phyloP scores from a whole-genome alignment of 2,113 vertebrate genomes.

The Lucifuga dentata region DNA sequence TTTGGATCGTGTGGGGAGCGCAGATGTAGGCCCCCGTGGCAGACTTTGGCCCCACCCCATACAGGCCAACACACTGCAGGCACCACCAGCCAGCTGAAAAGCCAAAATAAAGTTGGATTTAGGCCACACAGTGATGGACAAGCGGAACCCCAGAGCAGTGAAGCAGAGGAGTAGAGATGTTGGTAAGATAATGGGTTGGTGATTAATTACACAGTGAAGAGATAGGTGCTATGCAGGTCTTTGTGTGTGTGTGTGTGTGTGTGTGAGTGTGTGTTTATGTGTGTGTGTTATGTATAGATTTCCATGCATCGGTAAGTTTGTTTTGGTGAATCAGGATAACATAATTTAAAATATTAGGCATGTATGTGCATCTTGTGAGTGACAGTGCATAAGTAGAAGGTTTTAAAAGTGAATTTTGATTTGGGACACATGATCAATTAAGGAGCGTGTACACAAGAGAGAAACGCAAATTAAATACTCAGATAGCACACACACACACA shows the following conservation, averaged over 20 bases:
- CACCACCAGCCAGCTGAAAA: constrained; percentile 28
- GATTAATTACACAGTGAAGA: constrained; percentile 48
- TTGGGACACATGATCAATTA: constrained; percentile 55
- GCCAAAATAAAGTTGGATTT: constrained; percentile 6
- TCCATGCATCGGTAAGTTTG: constrained; percentile 17
- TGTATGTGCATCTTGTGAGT: constrained; percentile 20
- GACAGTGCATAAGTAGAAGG: constrained; percentile 41
- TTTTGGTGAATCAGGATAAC: constrained; percentile 6
- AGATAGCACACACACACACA: background rate
- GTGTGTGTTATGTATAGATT: background rate
- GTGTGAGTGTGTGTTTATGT: no score
- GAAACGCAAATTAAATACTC: background rate
- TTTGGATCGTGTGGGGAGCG: no score
- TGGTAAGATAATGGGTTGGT: constrained; percentile 3
- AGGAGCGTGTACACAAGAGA: constrained; percentile 39
- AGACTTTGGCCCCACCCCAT: no score
- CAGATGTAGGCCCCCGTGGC: no score
- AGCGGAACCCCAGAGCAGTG: constrained; percentile 15
- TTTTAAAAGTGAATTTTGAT: constrained; percentile 65
- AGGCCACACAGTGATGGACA: constrained; percentile 21
- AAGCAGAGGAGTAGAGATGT: constrained; percentile 12
- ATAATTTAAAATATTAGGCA: constrained; percentile 12
- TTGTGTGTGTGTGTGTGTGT: constrained; percentile 18
- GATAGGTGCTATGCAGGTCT: constrained; percentile 5
- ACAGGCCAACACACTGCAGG: no score